phyloP scores from a whole-genome alignment of 2,113 vertebrate genomes.

The Carassius auratus region DNA sequence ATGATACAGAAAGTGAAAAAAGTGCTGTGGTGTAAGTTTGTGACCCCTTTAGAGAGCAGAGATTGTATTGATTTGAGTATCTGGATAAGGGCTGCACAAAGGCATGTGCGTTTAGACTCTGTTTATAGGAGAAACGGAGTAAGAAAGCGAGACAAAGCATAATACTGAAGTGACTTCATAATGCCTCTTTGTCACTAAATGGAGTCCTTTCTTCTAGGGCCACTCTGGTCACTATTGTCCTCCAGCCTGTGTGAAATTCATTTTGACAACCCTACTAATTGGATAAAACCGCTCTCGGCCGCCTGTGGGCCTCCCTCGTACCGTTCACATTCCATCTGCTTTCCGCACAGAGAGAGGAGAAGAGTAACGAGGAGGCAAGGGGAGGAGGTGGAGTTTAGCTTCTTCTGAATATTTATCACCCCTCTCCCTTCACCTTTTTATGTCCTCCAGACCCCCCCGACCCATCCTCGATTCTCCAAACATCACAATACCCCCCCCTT shows the following conservation, averaged over 20 bases:
- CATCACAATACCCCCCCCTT: constrained; percentile 84
- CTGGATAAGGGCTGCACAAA: constrained; percentile 37
- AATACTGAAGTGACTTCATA: constrained; percentile 70
- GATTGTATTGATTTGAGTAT: constrained; percentile 30
- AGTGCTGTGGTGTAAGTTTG: not conserved
- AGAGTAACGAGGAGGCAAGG: constrained; percentile 55
- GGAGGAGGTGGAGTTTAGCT: constrained; percentile 64
- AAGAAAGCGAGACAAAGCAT: constrained; percentile 38
- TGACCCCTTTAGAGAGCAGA: constrained; percentile 8
- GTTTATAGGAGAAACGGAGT: constrained; percentile 1
- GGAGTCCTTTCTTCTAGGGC: constrained; percentile 64
- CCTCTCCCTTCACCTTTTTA: constrained; percentile 61
- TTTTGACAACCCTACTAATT: constrained; percentile 99
- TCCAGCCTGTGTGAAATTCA: constrained; percentile 86
- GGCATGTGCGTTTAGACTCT: constrained; percentile 32
- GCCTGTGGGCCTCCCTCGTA: constrained; percentile 83
- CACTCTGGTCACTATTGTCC: constrained; percentile 73
- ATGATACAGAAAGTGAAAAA: not conserved
- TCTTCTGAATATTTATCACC: constrained; percentile 93
- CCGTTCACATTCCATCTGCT: constrained; percentile 85
- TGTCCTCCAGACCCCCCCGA: constrained; percentile 50
- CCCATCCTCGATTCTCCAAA: constrained; percentile 73
- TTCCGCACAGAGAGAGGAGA: constrained; percentile 70
- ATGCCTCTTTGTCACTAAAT: constrained; percentile 73
- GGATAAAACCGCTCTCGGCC: constrained; percentile 86